A percentile compares a stretch with the other conserved stretches of the same genome.
Evolutionary conservation across 2,113 vertebrate species (phyloP).

Genomic region (Oxygymnocypris stewartii): DNA sequence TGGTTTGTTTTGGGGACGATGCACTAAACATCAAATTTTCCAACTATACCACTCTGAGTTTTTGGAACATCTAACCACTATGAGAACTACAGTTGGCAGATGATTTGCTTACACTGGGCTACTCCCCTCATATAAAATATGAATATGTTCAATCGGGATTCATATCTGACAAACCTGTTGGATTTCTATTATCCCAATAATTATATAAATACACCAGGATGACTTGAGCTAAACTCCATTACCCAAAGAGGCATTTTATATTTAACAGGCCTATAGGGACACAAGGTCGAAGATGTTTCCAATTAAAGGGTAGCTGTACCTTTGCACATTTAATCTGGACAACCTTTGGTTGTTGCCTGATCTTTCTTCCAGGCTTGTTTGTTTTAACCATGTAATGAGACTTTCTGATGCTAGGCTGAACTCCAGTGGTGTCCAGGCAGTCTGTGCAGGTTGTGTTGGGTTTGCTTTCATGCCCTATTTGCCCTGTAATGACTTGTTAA

Average conservation of each 20-base stretch:
- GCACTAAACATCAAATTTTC: background rate
- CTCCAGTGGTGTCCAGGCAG: background rate
- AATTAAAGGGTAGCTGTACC: background rate
- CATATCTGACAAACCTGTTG: background rate
- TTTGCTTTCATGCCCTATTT: slow-evolving; percentile 22
- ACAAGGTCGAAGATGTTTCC: background rate
- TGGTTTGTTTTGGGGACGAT: background rate
- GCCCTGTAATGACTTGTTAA: slow-evolving; percentile 45
- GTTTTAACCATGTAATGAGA: background rate
- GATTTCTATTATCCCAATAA: background rate
- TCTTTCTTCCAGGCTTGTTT: slow-evolving; percentile 4
- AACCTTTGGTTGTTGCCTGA: too few species aligned
- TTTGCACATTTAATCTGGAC: background rate
- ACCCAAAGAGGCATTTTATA: background rate
- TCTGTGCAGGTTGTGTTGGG: slow-evolving; percentile 28
- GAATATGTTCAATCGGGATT: background rate
- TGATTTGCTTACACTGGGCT: background rate
- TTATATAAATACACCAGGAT: background rate
- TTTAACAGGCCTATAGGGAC: background rate
- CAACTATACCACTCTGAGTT: background rate
- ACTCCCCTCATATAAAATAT: background rate
- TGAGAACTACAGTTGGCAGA: background rate
- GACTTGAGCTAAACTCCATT: background rate
- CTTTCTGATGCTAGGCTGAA: background rate
- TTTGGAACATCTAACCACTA: background rate